Evolutionary conservation across 2,113 vertebrate genomes (phyloP).

Genomic region (Piaya cayana): DNA sequence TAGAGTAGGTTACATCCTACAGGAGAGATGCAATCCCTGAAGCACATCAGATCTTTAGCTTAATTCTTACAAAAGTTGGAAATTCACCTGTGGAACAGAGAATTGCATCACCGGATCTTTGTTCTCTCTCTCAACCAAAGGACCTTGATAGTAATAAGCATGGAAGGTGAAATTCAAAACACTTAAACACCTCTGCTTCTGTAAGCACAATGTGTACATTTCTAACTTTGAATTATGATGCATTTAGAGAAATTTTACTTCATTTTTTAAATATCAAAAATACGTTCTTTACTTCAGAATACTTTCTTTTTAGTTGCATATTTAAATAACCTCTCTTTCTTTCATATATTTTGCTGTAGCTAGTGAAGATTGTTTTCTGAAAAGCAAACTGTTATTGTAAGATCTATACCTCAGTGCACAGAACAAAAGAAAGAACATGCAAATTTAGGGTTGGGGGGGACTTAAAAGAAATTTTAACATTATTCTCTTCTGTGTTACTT

Average conservation of each 20-base stretch:
- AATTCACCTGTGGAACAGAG: not conserved
- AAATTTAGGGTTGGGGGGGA: not conserved
- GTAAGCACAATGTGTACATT: not conserved
- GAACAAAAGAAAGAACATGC: constrained; percentile 21
- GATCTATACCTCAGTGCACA: not conserved
- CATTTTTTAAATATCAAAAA: not conserved
- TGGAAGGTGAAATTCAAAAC: not conserved
- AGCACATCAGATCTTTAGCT: not conserved
- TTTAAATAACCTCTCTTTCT: not conserved
- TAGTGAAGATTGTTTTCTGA: not conserved
- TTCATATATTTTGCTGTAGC: not conserved
- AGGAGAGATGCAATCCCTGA: not conserved
- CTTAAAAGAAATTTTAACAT: not conserved
- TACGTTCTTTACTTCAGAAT: not conserved
- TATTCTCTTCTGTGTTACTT: not conserved
- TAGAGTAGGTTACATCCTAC: not conserved
- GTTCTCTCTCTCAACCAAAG: not conserved
- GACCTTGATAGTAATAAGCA: not conserved
- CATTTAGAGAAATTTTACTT: not conserved
- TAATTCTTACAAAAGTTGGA: not conserved
- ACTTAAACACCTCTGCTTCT: not conserved
- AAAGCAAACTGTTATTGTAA: not conserved
- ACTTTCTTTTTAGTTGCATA: not conserved
- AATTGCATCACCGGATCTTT: not conserved
- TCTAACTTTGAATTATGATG: not conserved